Base-by-base conservation (phyloP, 2,888 invertebrate species). In the Meandrusa payeni region DNA sequence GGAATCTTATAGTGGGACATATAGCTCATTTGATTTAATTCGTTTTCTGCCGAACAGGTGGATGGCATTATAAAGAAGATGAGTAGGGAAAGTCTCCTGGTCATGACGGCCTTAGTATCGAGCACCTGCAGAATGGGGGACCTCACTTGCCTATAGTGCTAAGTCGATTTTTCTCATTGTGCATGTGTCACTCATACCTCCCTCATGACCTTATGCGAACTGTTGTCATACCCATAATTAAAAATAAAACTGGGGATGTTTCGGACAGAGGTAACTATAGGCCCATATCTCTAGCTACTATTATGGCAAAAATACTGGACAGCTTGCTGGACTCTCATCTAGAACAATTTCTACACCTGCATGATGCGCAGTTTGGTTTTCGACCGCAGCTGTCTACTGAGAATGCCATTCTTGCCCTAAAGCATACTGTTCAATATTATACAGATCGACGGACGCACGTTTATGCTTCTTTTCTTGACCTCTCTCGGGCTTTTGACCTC, bases 211-310 rank as follows among this genome's bases (percentile, higher is more conserved):
- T 44, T 10, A 36, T 48, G 27, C 37, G 12, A 10, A 53, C 50
- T 4, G 10, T 51, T 4, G 48, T 55, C 1, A 39, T 57, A 4
- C 53, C 52, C 0, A 46, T 52, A 1, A 27, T 50, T 1, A 57
- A 54, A 43, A 52, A 52, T 32, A 49, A 41, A 26, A 52, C 54
- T 1, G 52, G 49, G 7, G 54, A 54, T 41, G 9, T 31, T 2
- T 37, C 36, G 1, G 49, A 49, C 24, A 34, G 13, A 13, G 15
- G 3, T 2, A 54, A 58, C 33, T 58, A 55, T 29, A 42, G 53
- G 9, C 54, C 51, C 2, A 53, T 53, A 3, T 55, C 51, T 1
- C 31, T 53, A 4, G 53, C 55, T 6, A 53, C 53, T 12, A 37
- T 53, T 4, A 29, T 49, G 4, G 51, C 54, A 2, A 53, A 54